phyloP scores from a whole-genome alignment of 2,797 vertebrate species.

The Pelochelys cantorii region DNA sequence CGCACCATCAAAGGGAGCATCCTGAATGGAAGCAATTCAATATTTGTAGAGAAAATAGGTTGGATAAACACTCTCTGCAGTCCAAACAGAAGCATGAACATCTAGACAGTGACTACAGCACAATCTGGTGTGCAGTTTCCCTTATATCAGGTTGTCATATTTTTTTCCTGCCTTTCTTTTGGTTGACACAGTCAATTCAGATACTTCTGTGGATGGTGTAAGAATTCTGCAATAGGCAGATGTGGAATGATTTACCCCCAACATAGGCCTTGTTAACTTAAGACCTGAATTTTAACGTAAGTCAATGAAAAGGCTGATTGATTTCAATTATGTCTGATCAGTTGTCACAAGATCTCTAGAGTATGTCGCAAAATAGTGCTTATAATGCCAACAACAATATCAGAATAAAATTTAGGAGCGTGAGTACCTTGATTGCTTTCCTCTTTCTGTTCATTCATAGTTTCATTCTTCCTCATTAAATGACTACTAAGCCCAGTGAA shows the following conservation, averaged over 20 bases:
- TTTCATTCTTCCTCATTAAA: constrained; percentile 6
- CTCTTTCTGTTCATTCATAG: background rate
- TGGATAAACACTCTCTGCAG: background rate
- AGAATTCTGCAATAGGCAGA: background rate
- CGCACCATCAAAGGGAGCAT: background rate
- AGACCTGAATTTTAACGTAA: background rate
- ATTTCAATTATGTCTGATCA: background rate
- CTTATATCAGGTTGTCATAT: background rate
- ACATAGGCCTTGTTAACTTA: background rate
- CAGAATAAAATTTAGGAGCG: constrained; percentile 11
- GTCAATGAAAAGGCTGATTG: background rate
- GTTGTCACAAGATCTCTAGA: background rate
- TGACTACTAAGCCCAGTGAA: background rate
- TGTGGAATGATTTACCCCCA: background rate
- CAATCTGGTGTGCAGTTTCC: background rate
- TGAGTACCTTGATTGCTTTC: background rate
- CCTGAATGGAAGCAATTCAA: background rate
- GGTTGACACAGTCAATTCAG: background rate
- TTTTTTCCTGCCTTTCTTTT: background rate
- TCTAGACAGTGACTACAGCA: background rate
- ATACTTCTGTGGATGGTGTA: background rate
- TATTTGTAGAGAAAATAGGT: background rate
- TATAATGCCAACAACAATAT: background rate
- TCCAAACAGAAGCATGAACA: background rate
- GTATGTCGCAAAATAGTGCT: background rate